phyloP scores from a whole-genome alignment of 2,888 invertebrate genomes.

The Cactoblastis cactorum region DNA sequence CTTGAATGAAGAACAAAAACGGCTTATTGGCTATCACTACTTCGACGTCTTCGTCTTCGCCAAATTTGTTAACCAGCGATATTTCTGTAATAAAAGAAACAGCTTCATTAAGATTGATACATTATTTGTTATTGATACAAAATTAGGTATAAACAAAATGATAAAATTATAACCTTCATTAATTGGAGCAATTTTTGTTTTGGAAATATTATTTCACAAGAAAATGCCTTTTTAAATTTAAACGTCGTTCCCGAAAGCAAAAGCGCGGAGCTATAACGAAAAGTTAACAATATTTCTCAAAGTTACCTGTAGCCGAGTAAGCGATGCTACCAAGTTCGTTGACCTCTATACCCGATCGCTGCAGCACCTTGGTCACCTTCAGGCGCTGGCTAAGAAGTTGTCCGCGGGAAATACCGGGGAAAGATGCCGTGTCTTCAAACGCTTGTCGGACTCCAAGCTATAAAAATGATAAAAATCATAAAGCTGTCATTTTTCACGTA shows the following conservation, averaged over 20 bases:
- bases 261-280: no score
- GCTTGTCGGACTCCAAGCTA: conserved; percentile 86
- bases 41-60: conserved; percentile 76
- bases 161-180: no score
- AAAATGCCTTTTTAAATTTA: no score
- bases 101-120: no score
- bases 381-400: conserved; percentile 68
- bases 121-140: no score
- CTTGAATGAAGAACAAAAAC: conserved; percentile 89
- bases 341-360: conserved; percentile 87
- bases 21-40: conserved; percentile 86
- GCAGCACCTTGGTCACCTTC: conserved; percentile 84
- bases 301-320: conserved; percentile 83
- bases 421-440: conserved; percentile 84
- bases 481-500: background rate
- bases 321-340: conserved; percentile 87
- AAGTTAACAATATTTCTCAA: background rate
- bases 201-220: no score
- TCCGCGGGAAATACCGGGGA: conserved; percentile 83
- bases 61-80: conserved; percentile 86
- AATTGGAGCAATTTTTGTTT: no score
- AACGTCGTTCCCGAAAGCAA: no score
- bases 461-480: conserved; percentile 8
- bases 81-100: conserved; percentile 66
- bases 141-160: no score